These are phyloP conservation scores for Diaprepes abbreviatus DNA, from an alignment of 2,888 invertebrate species.

Conservation along the genomic window DNA sequence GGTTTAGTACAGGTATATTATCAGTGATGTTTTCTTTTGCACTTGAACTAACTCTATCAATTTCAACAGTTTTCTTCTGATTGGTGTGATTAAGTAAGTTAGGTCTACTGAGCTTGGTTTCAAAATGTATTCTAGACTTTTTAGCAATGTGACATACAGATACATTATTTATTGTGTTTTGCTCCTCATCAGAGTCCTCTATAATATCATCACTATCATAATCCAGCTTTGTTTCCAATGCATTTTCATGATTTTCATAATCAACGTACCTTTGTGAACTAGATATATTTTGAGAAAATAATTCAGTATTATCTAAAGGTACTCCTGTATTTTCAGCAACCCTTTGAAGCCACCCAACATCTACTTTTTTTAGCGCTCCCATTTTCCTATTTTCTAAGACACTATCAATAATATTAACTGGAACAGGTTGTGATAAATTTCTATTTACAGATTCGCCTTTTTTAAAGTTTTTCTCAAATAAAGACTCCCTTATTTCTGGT, in stretches of 20 bases:
- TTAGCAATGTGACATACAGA: constrained; percentile 58
- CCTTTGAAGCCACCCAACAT: constrained; percentile 74
- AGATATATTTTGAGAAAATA: constrained; percentile 11
- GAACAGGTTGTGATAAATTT: constrained; percentile 56
- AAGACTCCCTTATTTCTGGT: constrained; percentile 6
- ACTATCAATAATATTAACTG: constrained; percentile 52
- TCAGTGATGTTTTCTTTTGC: constrained; percentile 39
- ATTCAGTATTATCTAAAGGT: constrained; percentile 43
- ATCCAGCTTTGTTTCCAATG: constrained; percentile 54
- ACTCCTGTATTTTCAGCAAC: constrained; percentile 60
- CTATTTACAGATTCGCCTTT: constrained; percentile 42
- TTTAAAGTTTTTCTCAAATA: constrained; percentile 42
- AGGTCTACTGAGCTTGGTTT: neutral
- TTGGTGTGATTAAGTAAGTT: neutral
- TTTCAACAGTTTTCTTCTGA: constrained; percentile 7
- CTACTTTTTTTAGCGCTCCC: constrained; percentile 64
- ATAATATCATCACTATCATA: constrained; percentile 79
- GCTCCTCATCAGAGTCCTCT: constrained; percentile 67
- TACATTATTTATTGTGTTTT: constrained; percentile 46
- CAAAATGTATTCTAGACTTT: constrained; percentile 50
- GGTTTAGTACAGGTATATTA: constrained; percentile 16
- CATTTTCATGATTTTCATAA: neutral
- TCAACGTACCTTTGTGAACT: neutral
- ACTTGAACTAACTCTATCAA: constrained; percentile 9
- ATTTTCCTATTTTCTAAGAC: constrained; percentile 47